Evolutionary conservation across 1,140 invertebrate genomes (phyloP).

Genomic region (Aphidius ervi): DNA sequence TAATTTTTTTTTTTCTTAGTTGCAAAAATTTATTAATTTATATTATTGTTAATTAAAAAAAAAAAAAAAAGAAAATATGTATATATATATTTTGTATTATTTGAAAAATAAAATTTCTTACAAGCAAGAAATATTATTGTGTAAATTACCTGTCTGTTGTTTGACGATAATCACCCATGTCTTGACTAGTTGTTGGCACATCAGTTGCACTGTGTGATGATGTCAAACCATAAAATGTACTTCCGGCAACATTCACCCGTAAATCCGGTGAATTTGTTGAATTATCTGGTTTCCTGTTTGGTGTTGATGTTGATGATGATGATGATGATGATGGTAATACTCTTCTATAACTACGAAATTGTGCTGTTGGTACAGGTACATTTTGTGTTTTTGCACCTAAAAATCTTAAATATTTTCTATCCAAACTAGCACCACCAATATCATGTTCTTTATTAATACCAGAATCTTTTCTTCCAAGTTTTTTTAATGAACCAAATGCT

Average conservation of each 20-base stretch:
- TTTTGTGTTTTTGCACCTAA: conserved; percentile 58
- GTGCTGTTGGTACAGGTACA: conserved; percentile 70
- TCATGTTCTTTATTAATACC: conserved; percentile 37
- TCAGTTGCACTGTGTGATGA: conserved; percentile 39
- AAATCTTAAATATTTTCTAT: conserved; percentile 68
- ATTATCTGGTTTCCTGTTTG: conserved; percentile 37
- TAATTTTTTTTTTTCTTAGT: too few relatives aligned
- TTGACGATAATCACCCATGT: conserved; percentile 43
- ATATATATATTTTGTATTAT: not conserved
- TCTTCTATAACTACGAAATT: conserved; percentile 70
- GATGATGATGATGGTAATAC: conserved; percentile 45
- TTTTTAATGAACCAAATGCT: conserved; percentile 67
- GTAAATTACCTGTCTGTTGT: conserved; percentile 37
- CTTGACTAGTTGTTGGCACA: conserved; percentile 34
- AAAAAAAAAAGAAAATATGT: not conserved
- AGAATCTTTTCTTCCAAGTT: conserved; percentile 54
- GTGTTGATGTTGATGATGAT: conserved; percentile 23
- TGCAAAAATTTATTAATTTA: not conserved
- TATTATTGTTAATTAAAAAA: not conserved
- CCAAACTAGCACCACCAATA: conserved; percentile 61
- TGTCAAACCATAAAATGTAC: conserved; percentile 44
- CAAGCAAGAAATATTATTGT: not conserved
- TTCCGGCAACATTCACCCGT: conserved; percentile 42
- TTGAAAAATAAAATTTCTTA: conserved; percentile 7
- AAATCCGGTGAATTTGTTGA: conserved; percentile 35